Evolutionary conservation across 2,113 vertebrate genomes (phyloP).

Genomic region (Carlito syrichta): DNA sequence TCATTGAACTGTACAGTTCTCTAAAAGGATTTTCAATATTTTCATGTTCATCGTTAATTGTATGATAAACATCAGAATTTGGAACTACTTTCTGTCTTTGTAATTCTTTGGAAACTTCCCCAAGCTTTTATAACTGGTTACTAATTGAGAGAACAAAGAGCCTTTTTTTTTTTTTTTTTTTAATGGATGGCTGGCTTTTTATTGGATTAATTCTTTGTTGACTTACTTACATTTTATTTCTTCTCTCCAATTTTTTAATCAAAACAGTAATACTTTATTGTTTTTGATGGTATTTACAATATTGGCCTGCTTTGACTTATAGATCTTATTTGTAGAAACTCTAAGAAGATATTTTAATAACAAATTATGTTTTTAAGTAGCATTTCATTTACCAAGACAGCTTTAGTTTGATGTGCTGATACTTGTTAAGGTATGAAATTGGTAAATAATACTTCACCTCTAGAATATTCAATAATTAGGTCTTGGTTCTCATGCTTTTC

Average conservation of each 20-base stretch:
- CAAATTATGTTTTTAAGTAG: conserved; percentile 19
- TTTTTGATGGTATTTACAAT: neutral
- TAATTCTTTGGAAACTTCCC: conserved; percentile 17
- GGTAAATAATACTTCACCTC: conserved; percentile 27
- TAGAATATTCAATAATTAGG: conserved; percentile 25
- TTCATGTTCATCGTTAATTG: neutral
- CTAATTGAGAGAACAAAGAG: conserved; percentile 37
- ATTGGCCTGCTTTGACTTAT: neutral
- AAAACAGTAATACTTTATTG: neutral
- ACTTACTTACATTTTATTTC: conserved; percentile 29
- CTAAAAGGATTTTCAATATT: neutral
- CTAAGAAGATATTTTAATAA: conserved; percentile 51
- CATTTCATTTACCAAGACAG: conserved; percentile 61
- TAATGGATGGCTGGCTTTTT: conserved; percentile 9
- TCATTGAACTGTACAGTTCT: neutral
- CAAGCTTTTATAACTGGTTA: conserved; percentile 25
- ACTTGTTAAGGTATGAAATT: conserved; percentile 49
- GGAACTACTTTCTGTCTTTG: neutral
- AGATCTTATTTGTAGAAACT: neutral
- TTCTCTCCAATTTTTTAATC: neutral
- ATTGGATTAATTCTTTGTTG: conserved; percentile 32
- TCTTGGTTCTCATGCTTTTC: conserved; percentile 48
- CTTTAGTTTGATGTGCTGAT: conserved; percentile 36
- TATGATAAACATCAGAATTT: neutral
- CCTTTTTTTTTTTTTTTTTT: neutral